Percentiles rank a stretch among this genome's conserved stretches.
Conservation (phyloP, 1,140 invertebrate species). For the Colletes latitarsis region DNA sequence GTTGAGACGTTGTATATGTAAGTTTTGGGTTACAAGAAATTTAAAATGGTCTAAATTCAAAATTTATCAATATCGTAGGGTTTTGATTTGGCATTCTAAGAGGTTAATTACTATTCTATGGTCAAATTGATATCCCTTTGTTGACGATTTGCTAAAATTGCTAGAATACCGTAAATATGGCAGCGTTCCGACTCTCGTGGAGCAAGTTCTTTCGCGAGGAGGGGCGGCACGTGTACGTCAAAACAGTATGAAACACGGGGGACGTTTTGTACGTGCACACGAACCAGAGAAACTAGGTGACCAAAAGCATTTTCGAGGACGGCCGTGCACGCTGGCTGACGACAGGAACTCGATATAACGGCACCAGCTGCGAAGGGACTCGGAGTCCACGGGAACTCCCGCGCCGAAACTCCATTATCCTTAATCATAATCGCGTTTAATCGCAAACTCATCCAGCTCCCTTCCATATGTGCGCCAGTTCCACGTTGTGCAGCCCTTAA, state of each 20-base stretch:
- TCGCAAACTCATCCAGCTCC: constrained; percentile 72
- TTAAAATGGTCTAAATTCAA: too few species aligned
- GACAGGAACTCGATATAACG: constrained; percentile 62
- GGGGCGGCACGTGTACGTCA: not conserved
- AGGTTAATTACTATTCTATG: too few species aligned
- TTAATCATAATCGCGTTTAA: constrained; percentile 79
- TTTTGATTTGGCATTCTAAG: too few species aligned
- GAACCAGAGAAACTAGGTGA: constrained; percentile 28
- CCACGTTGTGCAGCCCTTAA: constrained; percentile 22
- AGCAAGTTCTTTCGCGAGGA: not conserved
- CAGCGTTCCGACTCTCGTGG: too few species aligned
- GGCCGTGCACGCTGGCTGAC: constrained; percentile 25
- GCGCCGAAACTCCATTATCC: constrained; percentile 77
- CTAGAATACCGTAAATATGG: too few species aligned
- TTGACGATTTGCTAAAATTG: too few species aligned
- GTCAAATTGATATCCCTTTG: too few species aligned
- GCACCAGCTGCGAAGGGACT: constrained; percentile 60
- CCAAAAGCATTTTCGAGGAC: constrained; percentile 53
- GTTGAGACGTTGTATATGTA: too few species aligned
- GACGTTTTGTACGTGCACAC: constrained; percentile 19
- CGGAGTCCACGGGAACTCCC: constrained; percentile 59
- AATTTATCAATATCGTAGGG: too few species aligned
- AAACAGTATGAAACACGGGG: not conserved
- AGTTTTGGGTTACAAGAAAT: too few species aligned
- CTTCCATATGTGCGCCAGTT: constrained; percentile 38